Percentiles rank a stretch among this genome's conserved stretches.
Evolutionary conservation across 92 coral and sea anemone species (phyloP).

Genomic region (Hydrozoanthus gracilis): DNA sequence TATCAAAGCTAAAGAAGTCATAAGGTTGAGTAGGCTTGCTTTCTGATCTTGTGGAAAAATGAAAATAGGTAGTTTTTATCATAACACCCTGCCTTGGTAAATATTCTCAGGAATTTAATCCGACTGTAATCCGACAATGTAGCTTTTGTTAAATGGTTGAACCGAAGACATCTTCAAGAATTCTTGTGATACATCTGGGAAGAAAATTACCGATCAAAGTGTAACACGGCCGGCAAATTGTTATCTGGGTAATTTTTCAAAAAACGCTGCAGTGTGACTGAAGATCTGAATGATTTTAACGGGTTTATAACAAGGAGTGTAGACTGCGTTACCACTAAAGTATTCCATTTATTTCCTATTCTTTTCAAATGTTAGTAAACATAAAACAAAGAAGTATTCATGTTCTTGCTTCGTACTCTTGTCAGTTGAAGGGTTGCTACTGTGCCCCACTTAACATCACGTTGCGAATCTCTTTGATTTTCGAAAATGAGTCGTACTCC

Average conservation of each 20-base stretch:
- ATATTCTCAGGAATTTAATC: conserved; percentile 6
- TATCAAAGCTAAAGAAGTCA: background rate
- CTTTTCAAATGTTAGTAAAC: background rate
- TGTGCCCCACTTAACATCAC: background rate
- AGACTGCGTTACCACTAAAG: background rate
- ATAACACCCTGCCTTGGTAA: background rate
- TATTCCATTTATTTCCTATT: conserved; percentile 39
- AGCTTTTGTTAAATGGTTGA: conserved; percentile 17
- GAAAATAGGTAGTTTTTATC: background rate
- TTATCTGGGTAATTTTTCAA: background rate
- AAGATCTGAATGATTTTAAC: too few species aligned
- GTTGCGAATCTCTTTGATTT: background rate
- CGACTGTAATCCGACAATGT: conserved; percentile 17
- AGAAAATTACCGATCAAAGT: conserved; percentile 4
- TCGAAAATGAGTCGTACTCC: background rate
- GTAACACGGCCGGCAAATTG: background rate
- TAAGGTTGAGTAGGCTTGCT: background rate
- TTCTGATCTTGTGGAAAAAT: background rate
- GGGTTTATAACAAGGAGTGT: too few species aligned
- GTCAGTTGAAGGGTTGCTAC: background rate
- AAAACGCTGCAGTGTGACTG: too few species aligned
- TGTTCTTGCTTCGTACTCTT: background rate
- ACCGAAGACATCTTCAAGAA: conserved; percentile 24
- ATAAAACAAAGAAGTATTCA: conserved; percentile 16
- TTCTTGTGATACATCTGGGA: background rate